Evolutionary conservation across 1,140 invertebrate genomes (phyloP).

Genomic region (Micrasema minimum): DNA sequence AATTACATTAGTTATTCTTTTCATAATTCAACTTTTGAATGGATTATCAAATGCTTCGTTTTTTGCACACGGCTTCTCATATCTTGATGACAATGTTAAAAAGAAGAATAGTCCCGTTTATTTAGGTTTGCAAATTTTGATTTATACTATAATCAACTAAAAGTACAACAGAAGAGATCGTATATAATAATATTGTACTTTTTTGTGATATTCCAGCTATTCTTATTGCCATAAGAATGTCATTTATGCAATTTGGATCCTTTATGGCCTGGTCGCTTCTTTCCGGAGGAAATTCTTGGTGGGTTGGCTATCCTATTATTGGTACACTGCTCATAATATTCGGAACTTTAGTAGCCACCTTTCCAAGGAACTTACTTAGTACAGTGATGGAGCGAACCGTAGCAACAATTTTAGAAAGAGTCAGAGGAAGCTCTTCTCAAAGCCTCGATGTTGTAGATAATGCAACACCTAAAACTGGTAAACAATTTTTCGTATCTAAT

Average conservation of each 20-base stretch:
- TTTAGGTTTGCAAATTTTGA: too few relatives aligned
- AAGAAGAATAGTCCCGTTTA: conserved; percentile 67
- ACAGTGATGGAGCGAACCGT: conserved; percentile 69
- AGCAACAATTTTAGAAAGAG: conserved; percentile 60
- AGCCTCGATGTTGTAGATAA: conserved; percentile 14
- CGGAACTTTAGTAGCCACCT: conserved; percentile 68
- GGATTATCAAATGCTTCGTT: conserved; percentile 72
- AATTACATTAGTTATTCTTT: conserved; percentile 66
- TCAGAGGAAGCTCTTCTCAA: conserved; percentile 34
- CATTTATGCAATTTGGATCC: conserved; percentile 58
- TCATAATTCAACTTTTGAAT: conserved; percentile 69
- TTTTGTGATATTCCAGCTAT: conserved; percentile 41
- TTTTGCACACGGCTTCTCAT: conserved; percentile 73
- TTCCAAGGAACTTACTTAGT: conserved; percentile 68
- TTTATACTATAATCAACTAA: too few relatives aligned
- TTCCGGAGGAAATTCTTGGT: conserved; percentile 57
- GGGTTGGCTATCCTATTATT: conserved; percentile 72
- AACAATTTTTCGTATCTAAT: background rate
- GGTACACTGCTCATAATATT: conserved; percentile 66
- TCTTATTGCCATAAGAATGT: conserved; percentile 55
- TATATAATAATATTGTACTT: conserved; percentile 5
- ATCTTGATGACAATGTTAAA: conserved; percentile 75
- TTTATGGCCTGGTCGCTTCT: conserved; percentile 57
- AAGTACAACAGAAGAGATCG: too few relatives aligned
- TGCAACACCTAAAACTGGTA: conserved; percentile 15